phyloP scores from a whole-genome alignment of 2,888 invertebrate genomes.

The Scelioninae gen. 1 region DNA sequence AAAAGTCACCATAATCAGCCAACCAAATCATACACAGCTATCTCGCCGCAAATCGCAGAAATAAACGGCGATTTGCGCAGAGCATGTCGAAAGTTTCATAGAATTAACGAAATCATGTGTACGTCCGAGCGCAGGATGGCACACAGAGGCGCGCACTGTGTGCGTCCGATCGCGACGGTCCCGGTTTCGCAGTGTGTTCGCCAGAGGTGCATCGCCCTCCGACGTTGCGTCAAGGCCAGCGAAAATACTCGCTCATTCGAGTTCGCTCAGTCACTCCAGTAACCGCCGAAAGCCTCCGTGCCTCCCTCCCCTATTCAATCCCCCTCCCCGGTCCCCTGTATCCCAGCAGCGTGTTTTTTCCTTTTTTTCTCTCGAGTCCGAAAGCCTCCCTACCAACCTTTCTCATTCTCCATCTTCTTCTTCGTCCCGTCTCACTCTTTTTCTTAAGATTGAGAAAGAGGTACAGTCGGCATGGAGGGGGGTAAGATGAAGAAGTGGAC shows the following conservation, averaged over 20 bases:
- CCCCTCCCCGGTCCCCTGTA: slow-evolving; percentile 47
- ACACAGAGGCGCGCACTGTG: slow-evolving; percentile 66
- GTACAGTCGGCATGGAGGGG: no score
- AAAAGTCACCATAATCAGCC: neutral
- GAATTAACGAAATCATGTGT: slow-evolving; percentile 64
- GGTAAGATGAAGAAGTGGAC: no score
- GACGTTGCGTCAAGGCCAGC: slow-evolving; percentile 84
- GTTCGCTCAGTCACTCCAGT: slow-evolving; percentile 76
- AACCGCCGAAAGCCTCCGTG: slow-evolving; percentile 79
- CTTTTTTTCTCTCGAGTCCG: slow-evolving; percentile 41
- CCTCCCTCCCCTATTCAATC: slow-evolving; percentile 67
- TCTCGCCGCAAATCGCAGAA: neutral
- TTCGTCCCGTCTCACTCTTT: no score
- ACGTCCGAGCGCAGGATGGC: slow-evolving; percentile 60
- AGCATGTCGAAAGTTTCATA: slow-evolving; percentile 49
- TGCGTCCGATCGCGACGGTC: slow-evolving; percentile 74
- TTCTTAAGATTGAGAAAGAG: no score
- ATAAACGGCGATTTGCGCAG: slow-evolving; percentile 31
- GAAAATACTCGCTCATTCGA: slow-evolving; percentile 81
- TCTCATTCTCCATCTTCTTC: no score
- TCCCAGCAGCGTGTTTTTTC: slow-evolving; percentile 56
- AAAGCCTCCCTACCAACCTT: no score
- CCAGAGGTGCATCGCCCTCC: slow-evolving; percentile 84
- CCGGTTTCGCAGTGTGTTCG: slow-evolving; percentile 82
- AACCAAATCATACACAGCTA: no score